phyloP scores from a whole-genome alignment of 2,113 vertebrate species.

The Thryonomys swinderianus region DNA sequence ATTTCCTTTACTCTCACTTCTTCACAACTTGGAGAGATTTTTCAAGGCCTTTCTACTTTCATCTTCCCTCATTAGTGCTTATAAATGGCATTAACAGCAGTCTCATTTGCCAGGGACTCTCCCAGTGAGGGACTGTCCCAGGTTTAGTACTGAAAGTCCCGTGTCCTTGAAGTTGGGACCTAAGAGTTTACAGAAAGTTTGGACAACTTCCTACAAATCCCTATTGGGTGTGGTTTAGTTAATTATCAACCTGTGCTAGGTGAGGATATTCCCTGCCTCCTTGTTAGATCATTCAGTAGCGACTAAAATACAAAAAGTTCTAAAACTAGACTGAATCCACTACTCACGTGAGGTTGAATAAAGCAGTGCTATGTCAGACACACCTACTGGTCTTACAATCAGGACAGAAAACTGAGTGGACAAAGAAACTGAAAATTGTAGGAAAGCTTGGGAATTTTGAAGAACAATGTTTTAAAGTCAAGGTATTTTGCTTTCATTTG shows the following conservation, averaged over 20 bases:
- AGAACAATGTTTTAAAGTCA: conserved; percentile 9
- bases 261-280: background rate
- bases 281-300: background rate
- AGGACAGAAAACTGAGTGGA: background rate
- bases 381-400: background rate
- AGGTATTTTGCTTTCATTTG: background rate
- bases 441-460: background rate
- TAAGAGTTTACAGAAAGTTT: background rate
- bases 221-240: background rate
- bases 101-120: background rate
- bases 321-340: background rate
- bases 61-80: conserved; percentile 12
- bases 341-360: background rate
- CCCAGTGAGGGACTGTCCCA: background rate
- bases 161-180: background rate
- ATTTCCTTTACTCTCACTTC: too few relatives aligned
- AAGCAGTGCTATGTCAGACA: background rate
- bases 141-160: background rate
- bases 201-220: background rate
- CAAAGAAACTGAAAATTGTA: background rate
- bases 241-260: background rate
- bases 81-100: background rate
- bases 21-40: background rate
- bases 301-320: background rate
- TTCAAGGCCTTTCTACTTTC: background rate